These are phyloP conservation scores for Carassius gibelio DNA, from an alignment of 2,113 vertebrate genomes.

Conservation along the genomic window DNA sequence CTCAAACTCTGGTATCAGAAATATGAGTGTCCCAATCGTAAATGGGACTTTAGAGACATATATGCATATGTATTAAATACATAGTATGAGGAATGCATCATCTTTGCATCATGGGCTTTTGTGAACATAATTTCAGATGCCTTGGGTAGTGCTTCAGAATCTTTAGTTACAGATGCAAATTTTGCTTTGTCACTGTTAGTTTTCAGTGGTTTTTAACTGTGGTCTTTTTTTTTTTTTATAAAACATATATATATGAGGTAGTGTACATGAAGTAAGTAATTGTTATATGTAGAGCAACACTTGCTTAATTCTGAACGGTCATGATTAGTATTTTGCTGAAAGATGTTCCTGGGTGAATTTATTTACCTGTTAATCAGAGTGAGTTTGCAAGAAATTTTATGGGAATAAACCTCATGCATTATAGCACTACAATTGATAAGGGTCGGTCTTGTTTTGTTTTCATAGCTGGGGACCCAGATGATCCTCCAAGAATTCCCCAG, in stretches of 20 bases:
- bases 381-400: background rate
- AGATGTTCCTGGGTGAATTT: background rate
- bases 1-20: too few relatives aligned
- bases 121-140: background rate
- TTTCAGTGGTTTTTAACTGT: background rate
- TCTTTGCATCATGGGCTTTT: background rate
- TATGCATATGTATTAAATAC: too few relatives aligned
- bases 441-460: background rate
- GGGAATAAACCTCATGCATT: too few relatives aligned
- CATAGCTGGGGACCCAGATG: constrained; percentile 95
- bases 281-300: background rate
- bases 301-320: background rate
- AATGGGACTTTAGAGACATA: too few relatives aligned
- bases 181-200: background rate
- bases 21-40: too few relatives aligned
- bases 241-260: too few relatives aligned
- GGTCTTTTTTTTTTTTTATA: too few relatives aligned
- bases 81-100: background rate
- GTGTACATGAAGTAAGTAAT: background rate
- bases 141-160: background rate
- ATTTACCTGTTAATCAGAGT: background rate
- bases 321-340: background rate
- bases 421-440: background rate
- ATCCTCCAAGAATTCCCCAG: constrained; percentile 97
- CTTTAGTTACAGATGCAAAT: background rate